A percentile compares a stretch with the other conserved stretches of the same genome.
Evolutionary conservation across 53 echinoderm and acorn worm genomes (phyloP).

Genomic region (Apostichopus leukothele): DNA sequence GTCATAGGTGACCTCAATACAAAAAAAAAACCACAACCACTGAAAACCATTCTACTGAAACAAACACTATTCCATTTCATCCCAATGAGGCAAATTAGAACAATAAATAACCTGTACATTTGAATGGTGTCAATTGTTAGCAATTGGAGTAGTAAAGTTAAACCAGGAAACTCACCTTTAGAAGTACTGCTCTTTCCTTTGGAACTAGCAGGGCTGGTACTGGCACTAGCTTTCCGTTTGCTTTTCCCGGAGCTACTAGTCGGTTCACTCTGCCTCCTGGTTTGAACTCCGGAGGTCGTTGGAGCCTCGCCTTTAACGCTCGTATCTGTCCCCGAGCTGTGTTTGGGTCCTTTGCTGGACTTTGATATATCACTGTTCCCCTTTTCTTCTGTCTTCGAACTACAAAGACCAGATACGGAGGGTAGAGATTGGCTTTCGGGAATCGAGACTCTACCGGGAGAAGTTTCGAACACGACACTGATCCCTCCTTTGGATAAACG

Average conservation of each 20-base stretch:
- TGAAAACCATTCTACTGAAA: too few relatives aligned
- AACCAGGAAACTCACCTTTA: constrained; percentile 29
- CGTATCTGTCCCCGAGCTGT: constrained; percentile 1
- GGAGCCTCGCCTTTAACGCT: constrained; percentile 20
- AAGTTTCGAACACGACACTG: constrained; percentile 43
- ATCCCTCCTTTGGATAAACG: constrained; percentile 47
- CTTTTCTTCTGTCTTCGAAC: background rate
- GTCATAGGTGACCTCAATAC: too few relatives aligned
- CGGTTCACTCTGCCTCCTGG: constrained; percentile 24
- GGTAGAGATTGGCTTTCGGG: constrained; percentile 45
- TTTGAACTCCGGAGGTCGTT: constrained; percentile 35
- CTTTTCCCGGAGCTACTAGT: background rate
- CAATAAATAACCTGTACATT: too few relatives aligned
- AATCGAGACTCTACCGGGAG: constrained; percentile 21
- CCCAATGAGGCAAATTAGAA: too few relatives aligned
- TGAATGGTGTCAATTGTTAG: too few relatives aligned
- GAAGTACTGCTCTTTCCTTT: constrained; percentile 45
- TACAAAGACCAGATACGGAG: constrained; percentile 24
- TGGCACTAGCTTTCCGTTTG: constrained; percentile 2
- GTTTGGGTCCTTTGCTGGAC: background rate
- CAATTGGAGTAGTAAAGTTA: too few relatives aligned
- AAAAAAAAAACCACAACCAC: too few relatives aligned
- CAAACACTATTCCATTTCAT: too few relatives aligned
- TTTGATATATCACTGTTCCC: constrained; percentile 2
- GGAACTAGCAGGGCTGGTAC: background rate